Percentiles rank a stretch among this genome's conserved stretches.
These are phyloP conservation scores for Agrochola lota DNA, from an alignment of 2,888 invertebrate species.

Conservation along the genomic window DNA sequence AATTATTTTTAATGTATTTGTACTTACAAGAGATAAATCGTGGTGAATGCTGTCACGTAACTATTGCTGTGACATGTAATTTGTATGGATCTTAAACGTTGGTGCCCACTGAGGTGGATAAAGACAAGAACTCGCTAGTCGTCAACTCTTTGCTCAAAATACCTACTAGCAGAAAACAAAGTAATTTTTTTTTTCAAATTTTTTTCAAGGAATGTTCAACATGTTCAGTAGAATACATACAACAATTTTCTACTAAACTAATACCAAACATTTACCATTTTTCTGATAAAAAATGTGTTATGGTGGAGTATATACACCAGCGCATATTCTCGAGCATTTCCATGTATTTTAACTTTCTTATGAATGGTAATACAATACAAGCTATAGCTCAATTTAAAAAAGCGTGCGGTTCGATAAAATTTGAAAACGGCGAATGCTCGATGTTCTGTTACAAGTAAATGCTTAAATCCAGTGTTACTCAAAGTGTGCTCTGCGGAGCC, in stretches of 20 bases:
- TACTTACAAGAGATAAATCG: slow-evolving; percentile 46
- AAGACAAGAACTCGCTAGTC: background rate
- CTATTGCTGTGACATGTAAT: slow-evolving; percentile 54
- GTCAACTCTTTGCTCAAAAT: background rate
- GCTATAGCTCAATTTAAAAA: too few species aligned
- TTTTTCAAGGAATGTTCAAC: background rate
- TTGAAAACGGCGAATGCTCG: too few species aligned
- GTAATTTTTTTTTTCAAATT: background rate
- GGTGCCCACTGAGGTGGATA: slow-evolving; percentile 23
- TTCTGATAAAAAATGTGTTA: background rate
- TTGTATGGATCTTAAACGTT: slow-evolving; percentile 33
- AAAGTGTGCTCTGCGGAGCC: too few species aligned
- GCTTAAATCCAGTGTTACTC: too few species aligned
- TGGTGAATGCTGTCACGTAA: slow-evolving; percentile 52
- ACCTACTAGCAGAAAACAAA: too few species aligned
- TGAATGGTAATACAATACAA: too few species aligned
- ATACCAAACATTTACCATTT: background rate
- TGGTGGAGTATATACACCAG: too few species aligned
- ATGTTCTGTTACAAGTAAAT: too few species aligned
- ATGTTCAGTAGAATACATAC: background rate
- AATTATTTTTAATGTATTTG: slow-evolving; percentile 63
- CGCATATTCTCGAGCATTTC: too few species aligned
- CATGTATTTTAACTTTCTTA: too few species aligned
- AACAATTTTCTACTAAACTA: background rate
- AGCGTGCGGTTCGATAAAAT: too few species aligned